phyloP scores from a whole-genome alignment of 2,113 vertebrate species.

The Brienomyrus longianalis region DNA sequence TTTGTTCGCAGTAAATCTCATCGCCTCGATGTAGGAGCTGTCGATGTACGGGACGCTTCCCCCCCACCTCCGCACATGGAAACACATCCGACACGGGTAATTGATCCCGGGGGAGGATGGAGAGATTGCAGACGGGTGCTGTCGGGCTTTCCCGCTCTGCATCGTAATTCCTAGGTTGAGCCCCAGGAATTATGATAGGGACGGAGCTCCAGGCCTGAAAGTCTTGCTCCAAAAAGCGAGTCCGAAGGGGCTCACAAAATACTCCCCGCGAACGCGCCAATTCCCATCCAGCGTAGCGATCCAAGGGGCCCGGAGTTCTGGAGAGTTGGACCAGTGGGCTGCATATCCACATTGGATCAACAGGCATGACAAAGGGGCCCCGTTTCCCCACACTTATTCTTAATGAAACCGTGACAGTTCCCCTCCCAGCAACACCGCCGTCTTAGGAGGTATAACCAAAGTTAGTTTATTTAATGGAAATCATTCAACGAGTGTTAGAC shows the following conservation, averaged over 20 bases:
- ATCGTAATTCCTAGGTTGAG: background rate
- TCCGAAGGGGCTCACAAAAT: background rate
- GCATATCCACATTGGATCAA: background rate
- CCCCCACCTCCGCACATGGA: background rate
- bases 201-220: background rate
- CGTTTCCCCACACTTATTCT: background rate
- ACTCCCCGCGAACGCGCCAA: background rate
- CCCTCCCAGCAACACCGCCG: background rate
- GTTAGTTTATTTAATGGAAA: background rate
- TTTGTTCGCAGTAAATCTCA: background rate
- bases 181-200: background rate
- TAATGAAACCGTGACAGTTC: background rate
- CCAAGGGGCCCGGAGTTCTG: background rate
- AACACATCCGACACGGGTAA: constrained; percentile 2
- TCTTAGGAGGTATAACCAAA: background rate
- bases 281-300: background rate
- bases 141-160: background rate
- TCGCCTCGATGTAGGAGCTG: background rate
- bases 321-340: background rate
- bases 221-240: background rate
- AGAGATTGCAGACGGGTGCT: background rate
- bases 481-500: background rate
- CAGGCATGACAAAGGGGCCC: background rate
- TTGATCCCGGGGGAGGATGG: background rate
- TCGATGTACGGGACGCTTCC: background rate